Percentiles rank a stretch among this genome's conserved stretches.
phyloP scores from a whole-genome alignment of 1,140 invertebrate genomes.

The Phocides pigmalion region DNA sequence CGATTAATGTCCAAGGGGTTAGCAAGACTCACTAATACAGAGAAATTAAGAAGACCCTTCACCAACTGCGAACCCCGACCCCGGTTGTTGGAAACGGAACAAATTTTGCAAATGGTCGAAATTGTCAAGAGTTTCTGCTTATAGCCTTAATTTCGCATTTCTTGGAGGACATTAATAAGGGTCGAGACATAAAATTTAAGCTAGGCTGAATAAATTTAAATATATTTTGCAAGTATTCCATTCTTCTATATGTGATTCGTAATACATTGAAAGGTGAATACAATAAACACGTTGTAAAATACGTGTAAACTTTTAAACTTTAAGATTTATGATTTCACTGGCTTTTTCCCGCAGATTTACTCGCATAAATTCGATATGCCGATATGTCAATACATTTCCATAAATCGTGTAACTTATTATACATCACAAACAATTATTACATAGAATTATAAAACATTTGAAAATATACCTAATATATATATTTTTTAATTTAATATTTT shows the following conservation, averaged over 20 bases:
- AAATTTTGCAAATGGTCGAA: slow-evolving; percentile 27
- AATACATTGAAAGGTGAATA: no score
- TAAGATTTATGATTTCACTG: no score
- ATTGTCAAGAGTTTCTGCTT: slow-evolving; percentile 9
- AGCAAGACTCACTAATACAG: slow-evolving; percentile 73
- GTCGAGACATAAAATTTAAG: neutral
- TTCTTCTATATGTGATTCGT: neutral
- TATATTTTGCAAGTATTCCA: neutral
- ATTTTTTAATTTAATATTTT: no score
- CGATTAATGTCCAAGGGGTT: slow-evolving; percentile 73
- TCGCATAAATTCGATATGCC: no score
- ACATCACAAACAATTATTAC: no score
- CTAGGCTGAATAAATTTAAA: neutral
- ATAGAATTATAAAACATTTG: no score
- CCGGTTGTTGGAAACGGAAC: slow-evolving; percentile 39
- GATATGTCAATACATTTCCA: no score
- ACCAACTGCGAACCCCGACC: slow-evolving; percentile 55
- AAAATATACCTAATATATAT: no score
- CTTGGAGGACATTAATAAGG: slow-evolving; percentile 14
- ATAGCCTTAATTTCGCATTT: slow-evolving; percentile 29
- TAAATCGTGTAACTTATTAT: no score
- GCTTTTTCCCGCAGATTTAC: no score
- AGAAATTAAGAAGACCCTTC: slow-evolving; percentile 77
- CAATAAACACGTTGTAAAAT: no score
- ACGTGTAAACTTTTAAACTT: no score